A percentile compares a stretch with the other conserved stretches of the same genome.
These are phyloP conservation scores for Drepanosiphum platanoidis DNA, from an alignment of 2,888 invertebrate species.

Conservation along the genomic window DNA sequence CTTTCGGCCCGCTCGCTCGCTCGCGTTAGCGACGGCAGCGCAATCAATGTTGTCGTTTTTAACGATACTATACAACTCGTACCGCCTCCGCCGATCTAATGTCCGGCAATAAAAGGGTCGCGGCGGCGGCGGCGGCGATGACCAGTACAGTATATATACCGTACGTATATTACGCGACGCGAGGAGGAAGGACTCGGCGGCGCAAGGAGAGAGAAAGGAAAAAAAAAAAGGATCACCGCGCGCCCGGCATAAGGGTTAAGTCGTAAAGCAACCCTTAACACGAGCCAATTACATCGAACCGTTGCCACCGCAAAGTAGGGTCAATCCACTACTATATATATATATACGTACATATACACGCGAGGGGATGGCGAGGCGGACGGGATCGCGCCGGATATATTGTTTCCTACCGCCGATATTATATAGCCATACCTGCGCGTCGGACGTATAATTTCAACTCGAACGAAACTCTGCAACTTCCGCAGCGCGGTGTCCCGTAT, in stretches of 20 bases:
- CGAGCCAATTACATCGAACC: constrained; percentile 62
- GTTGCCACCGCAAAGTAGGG: constrained; percentile 62
- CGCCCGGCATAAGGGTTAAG: constrained; percentile 55
- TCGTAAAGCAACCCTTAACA: constrained; percentile 62
- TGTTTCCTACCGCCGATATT: constrained; percentile 52
- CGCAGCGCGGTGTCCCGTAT: not conserved
- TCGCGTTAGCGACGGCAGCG: constrained; percentile 1
- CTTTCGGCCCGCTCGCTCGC: constrained; percentile 10
- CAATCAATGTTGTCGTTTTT: constrained; percentile 57
- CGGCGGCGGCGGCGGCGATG: constrained; percentile 1
- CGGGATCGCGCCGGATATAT: constrained; percentile 15
- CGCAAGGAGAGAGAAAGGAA: not conserved
- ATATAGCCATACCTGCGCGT: constrained; percentile 53
- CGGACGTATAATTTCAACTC: constrained; percentile 51
- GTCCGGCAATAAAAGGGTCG: constrained; percentile 57
- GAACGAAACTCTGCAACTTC: constrained; percentile 26
- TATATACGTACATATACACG: not conserved
- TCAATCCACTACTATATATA: constrained; percentile 25
- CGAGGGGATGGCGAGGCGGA: not conserved
- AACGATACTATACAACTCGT: constrained; percentile 24
- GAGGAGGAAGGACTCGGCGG: not conserved
- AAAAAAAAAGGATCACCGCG: constrained; percentile 46
- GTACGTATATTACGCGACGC: too few species aligned
- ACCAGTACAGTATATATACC: too few species aligned
- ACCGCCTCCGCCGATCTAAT: constrained; percentile 19